A percentile compares a stretch with the other conserved stretches of the same genome.
Conservation (phyloP, 1,140 invertebrate species). For the Danaus plexippus region DNA sequence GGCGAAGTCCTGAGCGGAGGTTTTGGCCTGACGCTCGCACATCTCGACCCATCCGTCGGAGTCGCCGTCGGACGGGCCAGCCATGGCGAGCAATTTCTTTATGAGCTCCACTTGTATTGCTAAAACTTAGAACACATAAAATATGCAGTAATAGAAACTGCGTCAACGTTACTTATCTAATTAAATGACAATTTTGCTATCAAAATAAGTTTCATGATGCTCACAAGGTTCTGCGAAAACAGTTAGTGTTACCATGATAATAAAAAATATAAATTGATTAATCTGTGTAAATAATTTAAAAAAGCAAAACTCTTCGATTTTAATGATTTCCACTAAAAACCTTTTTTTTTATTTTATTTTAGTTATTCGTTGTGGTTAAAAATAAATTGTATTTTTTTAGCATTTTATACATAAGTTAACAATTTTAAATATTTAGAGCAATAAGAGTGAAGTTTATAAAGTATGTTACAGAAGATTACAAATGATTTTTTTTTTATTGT, state of each 20-base stretch:
- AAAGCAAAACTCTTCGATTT: too few species aligned
- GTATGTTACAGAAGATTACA: too few species aligned
- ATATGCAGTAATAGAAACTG: constrained; percentile 28
- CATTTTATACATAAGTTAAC: too few species aligned
- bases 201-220: constrained; percentile 63
- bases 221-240: constrained; percentile 59
- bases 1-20: constrained; percentile 88
- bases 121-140: constrained; percentile 30
- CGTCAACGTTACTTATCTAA: constrained; percentile 22
- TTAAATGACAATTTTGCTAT: constrained; percentile 47
- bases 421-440: too few species aligned
- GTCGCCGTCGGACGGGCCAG: constrained; percentile 68
- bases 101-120: constrained; percentile 63
- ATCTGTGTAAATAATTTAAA: too few species aligned
- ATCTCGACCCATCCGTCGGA: constrained; percentile 83
- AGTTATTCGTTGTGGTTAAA: too few species aligned
- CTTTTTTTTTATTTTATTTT: too few species aligned
- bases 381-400: too few species aligned
- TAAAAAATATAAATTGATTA: constrained; percentile 14
- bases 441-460: too few species aligned
- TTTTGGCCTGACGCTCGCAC: constrained; percentile 89
- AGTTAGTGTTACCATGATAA: constrained; percentile 53
- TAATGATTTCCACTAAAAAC: too few species aligned
- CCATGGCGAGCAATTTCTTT: constrained; percentile 65
- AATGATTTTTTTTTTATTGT: too few species aligned